These are phyloP conservation scores for Clusia tigrina DNA, from an alignment of 2,888 invertebrate genomes.

Conservation along the genomic window DNA sequence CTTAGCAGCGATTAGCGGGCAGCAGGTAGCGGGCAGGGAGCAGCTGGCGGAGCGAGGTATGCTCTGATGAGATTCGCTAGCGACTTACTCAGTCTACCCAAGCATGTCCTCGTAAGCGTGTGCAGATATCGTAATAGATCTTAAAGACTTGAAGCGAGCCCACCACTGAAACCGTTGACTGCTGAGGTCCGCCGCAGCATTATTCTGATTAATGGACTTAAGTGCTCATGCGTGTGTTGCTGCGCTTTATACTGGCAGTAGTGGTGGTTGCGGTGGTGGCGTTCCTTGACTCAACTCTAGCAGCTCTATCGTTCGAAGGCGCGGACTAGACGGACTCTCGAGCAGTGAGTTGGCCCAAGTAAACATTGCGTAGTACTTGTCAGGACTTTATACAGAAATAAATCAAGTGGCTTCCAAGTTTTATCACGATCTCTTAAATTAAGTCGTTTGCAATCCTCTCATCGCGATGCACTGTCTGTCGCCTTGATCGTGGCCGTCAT, in stretches of 20 bases:
- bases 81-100: too few relatives aligned
- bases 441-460: constrained; percentile 45
- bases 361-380: constrained; percentile 30
- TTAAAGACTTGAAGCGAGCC: too few relatives aligned
- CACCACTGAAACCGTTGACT: too few relatives aligned
- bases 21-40: too few relatives aligned
- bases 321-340: neutral
- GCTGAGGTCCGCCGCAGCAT: constrained; percentile 51
- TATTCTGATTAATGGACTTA: constrained; percentile 57
- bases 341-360: constrained; percentile 3
- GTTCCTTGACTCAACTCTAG: too few relatives aligned
- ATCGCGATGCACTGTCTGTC: constrained; percentile 33
- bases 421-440: constrained; percentile 64
- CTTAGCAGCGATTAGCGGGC: too few relatives aligned
- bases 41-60: too few relatives aligned
- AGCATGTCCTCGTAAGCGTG: too few relatives aligned
- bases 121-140: too few relatives aligned
- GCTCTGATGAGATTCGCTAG: too few relatives aligned
- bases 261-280: too few relatives aligned
- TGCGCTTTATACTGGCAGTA: too few relatives aligned
- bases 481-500: constrained; percentile 25
- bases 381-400: constrained; percentile 48
- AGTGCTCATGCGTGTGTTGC: constrained; percentile 18
- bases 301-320: neutral
- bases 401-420: constrained; percentile 64